These are phyloP conservation scores for Nymphalis polychloros DNA, from an alignment of 2,888 invertebrate species.

Conservation along the genomic window DNA sequence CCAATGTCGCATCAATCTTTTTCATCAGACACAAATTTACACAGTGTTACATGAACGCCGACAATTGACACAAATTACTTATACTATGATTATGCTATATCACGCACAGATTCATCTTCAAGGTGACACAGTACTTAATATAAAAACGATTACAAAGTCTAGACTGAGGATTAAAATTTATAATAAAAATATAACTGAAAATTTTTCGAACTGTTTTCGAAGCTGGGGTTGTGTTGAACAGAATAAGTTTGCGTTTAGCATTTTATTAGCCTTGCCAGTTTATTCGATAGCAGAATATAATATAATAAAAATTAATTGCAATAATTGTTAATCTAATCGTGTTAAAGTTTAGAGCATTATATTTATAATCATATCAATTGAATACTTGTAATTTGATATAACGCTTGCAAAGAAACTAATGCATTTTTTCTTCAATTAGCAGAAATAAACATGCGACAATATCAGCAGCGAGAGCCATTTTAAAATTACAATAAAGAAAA, in stretches of 20 bases:
- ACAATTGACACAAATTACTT: not conserved
- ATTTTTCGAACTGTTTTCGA: not conserved
- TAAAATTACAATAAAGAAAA: too few relatives aligned
- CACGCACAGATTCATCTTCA: not conserved
- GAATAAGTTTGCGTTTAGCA: not conserved
- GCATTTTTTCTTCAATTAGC: too few relatives aligned
- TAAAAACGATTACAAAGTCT: constrained; percentile 11
- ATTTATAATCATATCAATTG: too few relatives aligned
- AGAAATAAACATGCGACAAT: too few relatives aligned
- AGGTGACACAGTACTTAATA: not conserved
- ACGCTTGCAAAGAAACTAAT: too few relatives aligned
- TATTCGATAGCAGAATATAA: too few relatives aligned
- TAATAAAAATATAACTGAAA: not conserved
- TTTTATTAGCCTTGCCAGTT: not conserved
- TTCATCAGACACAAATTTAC: constrained; percentile 4
- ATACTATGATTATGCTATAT: not conserved
- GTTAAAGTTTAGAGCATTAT: too few relatives aligned
- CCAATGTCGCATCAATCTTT: constrained; percentile 35
- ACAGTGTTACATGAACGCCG: constrained; percentile 13
- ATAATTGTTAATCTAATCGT: too few relatives aligned
- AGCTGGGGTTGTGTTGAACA: not conserved
- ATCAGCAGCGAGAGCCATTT: too few relatives aligned
- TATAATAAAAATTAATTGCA: too few relatives aligned
- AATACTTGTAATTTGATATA: too few relatives aligned
- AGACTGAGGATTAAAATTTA: not conserved